Evolutionary conservation across 2,797 vertebrate species (phyloP).

Genomic region (Craterocephalus amniculus): DNA sequence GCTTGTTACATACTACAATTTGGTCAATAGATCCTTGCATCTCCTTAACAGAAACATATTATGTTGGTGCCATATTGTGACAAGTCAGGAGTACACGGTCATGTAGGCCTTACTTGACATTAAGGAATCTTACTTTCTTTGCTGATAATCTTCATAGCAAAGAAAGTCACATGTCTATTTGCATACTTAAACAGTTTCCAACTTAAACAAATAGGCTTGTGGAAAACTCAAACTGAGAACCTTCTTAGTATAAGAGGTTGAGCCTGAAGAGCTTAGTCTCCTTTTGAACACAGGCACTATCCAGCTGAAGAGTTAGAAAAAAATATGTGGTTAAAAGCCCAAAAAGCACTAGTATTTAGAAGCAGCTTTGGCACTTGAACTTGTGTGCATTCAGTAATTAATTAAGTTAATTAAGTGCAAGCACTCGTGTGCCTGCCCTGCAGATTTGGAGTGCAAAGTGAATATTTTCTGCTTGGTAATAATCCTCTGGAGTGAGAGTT

Average conservation of each 20-base stretch:
- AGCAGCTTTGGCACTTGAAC: slow-evolving; percentile 47
- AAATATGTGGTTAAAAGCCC: slow-evolving; percentile 34
- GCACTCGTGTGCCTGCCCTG: slow-evolving; percentile 49
- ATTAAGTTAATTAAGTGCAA: slow-evolving; percentile 66
- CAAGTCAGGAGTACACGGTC: too few species aligned
- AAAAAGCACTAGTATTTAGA: slow-evolving; percentile 37
- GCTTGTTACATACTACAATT: not conserved
- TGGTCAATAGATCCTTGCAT: not conserved
- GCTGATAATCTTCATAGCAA: not conserved
- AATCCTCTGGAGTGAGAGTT: slow-evolving; percentile 8
- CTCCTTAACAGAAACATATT: too few species aligned
- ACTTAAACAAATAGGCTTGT: not conserved
- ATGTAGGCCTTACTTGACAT: too few species aligned
- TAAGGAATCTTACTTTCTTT: not conserved
- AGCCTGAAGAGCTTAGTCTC: too few species aligned
- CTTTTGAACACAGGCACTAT: slow-evolving; percentile 18
- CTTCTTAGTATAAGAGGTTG: too few species aligned
- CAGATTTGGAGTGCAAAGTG: slow-evolving; percentile 39
- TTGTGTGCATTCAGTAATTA: slow-evolving; percentile 56
- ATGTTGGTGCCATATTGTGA: too few species aligned
- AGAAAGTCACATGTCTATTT: not conserved
- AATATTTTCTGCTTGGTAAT: slow-evolving; percentile 44
- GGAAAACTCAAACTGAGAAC: not conserved
- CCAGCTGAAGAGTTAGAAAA: slow-evolving; percentile 30
- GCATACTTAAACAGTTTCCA: not conserved